Base-by-base conservation (phyloP, 2,888 invertebrate genomes). In the Scaptomyza caliginosa region DNA sequence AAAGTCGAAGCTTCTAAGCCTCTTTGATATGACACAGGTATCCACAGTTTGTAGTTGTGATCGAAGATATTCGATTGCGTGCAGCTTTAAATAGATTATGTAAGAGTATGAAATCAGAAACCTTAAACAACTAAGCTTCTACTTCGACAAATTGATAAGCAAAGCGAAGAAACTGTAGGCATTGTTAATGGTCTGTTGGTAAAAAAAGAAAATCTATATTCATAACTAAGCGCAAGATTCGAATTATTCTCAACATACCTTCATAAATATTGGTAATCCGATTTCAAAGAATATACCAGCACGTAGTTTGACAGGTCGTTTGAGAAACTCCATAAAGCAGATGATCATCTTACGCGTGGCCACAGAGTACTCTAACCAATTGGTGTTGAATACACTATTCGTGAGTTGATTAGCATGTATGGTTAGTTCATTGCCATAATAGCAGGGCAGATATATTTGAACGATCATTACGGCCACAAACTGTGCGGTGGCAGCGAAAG, bases 391-490 rank as follows among this genome's bases (percentile, higher is more conserved):
- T 2, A 88, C 73, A 36, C 82, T 70, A 2, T 74, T 70, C 5
- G 74, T 75, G 0, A 90, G 49, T 16, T 67, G 56, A 11, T 77
- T 58, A 34, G 89, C 87, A 42, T 88, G 70, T 1, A 80, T 4
- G 13, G 85, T 90, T 2, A 90, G 36, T 59, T 89, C 82, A 48
- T 90, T 88, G 40, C 81, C 89, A 60, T 83, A 90, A 45, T 88
- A 88, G 50, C 90, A 90, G 52, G 90, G 90, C 30, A 90, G 55
- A 52, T 79, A 90, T 30, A 90, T 89, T 69, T 90, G 79, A 4
- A 88, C 39, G 8, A 81, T 65, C 88, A 90, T 89, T 1, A 87
- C 74, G 11, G 66, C 54, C 4, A 82, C 42, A 34, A 84, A 90
- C 40, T 85, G 83, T 1, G 80, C 13, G 11, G 70, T 86, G 26